Conservation (phyloP, 2,113 vertebrate species). For the Benitochromis conjunctus region DNA sequence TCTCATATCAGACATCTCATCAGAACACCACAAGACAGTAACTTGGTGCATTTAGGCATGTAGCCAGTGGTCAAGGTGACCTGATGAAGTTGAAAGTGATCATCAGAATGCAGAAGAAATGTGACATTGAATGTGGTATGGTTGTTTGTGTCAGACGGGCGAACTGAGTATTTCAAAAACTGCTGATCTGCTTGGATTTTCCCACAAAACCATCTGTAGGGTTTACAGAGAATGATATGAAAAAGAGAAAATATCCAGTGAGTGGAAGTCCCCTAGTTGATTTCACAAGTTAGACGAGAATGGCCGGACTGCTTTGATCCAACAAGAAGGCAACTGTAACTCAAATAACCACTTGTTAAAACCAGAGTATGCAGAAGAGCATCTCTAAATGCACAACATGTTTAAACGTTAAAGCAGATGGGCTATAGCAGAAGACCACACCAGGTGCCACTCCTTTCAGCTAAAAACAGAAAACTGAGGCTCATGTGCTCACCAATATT, state of each 20-base stretch:
- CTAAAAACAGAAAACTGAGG: not conserved
- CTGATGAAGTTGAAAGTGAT: not conserved
- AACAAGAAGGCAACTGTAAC: not conserved
- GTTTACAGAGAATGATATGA: not conserved
- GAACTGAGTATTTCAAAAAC: not conserved
- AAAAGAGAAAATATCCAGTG: not conserved
- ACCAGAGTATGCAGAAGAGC: not conserved
- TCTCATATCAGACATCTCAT: not conserved
- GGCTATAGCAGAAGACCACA: not conserved
- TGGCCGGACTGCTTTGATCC: not conserved
- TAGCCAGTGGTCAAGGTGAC: not conserved
- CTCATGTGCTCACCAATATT: not conserved
- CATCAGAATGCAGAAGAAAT: not conserved
- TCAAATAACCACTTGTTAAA: not conserved
- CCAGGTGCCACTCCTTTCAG: not conserved
- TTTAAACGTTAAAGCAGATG: not conserved
- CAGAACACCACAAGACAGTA: not conserved
- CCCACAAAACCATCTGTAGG: not conserved
- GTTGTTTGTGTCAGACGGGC: not conserved
- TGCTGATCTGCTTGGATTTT: not conserved
- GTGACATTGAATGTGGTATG: rapidly evolving
- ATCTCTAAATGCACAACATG: not conserved
- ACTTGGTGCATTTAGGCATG: not conserved
- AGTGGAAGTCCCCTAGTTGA: not conserved
- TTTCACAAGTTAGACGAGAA: not conserved